These are phyloP conservation scores for Meloe dianella DNA, from an alignment of 2,888 invertebrate species.

Conservation along the genomic window DNA sequence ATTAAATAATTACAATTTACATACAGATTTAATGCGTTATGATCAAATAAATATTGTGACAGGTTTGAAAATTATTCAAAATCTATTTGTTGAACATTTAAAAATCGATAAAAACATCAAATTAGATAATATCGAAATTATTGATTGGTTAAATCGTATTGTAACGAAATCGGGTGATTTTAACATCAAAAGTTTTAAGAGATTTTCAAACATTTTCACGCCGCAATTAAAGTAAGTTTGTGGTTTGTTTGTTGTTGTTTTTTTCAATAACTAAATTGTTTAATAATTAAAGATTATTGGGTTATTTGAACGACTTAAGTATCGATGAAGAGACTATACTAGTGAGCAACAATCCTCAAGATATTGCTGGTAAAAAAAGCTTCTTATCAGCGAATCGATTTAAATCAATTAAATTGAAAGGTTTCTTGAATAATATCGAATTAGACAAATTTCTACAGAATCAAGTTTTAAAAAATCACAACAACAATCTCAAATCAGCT, in stretches of 20 bases:
- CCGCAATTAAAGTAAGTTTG: constrained; percentile 50
- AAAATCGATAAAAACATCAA: constrained; percentile 45
- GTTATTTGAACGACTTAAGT: constrained; percentile 51
- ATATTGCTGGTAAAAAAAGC: constrained; percentile 54
- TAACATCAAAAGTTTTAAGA: constrained; percentile 60
- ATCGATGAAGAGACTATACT: constrained; percentile 53
- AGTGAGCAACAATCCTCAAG: constrained; percentile 55
- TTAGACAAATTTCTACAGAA: constrained; percentile 47
- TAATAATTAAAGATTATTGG: constrained; percentile 25
- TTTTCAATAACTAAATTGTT: background rate
- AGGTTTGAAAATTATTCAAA: constrained; percentile 57
- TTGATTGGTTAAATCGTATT: constrained; percentile 59
- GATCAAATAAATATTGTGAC: constrained; percentile 59
- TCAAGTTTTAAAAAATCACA: constrained; percentile 50
- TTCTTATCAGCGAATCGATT: constrained; percentile 49
- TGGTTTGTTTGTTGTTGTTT: too few species aligned
- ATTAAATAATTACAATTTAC: constrained; percentile 63
- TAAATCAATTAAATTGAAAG: constrained; percentile 49
- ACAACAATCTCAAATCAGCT: constrained; percentile 44
- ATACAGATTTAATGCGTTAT: constrained; percentile 61
- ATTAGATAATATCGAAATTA: constrained; percentile 60
- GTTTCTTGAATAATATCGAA: constrained; percentile 49
- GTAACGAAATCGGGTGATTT: constrained; percentile 55
- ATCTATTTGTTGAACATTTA: constrained; percentile 56
- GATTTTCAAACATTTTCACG: constrained; percentile 58